phyloP scores from a whole-genome alignment of 53 echinoderm and acorn worm genomes.

The Holothuria leucospilota region DNA sequence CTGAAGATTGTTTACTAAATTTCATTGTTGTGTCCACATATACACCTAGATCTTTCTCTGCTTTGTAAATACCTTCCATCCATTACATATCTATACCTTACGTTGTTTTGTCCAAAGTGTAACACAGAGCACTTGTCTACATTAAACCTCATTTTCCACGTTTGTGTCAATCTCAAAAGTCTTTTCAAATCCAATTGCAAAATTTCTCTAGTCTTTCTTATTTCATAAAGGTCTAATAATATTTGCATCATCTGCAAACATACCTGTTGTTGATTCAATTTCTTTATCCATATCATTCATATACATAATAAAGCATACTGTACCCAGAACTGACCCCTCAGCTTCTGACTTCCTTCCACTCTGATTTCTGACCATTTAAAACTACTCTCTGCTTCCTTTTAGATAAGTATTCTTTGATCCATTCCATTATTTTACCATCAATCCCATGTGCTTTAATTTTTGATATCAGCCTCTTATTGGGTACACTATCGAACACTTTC shows the following conservation, averaged over 20 bases:
- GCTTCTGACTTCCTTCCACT: neutral
- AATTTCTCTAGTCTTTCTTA: no score
- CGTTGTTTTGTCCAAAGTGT: slow-evolving; percentile 10
- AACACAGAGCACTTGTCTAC: neutral
- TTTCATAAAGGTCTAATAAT: no score
- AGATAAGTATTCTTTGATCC: neutral
- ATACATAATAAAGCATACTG: neutral
- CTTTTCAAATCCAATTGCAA: no score
- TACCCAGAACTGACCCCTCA: neutral
- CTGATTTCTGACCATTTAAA: slow-evolving; percentile 9
- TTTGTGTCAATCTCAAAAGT: no score
- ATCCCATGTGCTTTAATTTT: neutral
- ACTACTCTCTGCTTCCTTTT: slow-evolving; percentile 5
- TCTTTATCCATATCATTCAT: neutral
- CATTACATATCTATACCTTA: neutral
- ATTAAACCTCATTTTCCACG: no score
- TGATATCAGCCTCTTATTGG: neutral
- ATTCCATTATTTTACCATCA: neutral
- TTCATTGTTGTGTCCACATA: neutral
- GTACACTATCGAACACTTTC: neutral
- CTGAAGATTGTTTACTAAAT: neutral
- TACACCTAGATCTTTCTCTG: neutral
- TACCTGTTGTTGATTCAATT: no score
- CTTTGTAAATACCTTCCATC: slow-evolving; percentile 4
- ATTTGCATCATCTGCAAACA: neutral